A percentile compares a stretch with the other conserved stretches of the same genome.
phyloP scores from a whole-genome alignment of 2,888 invertebrate species.

The Himalopsyche anomala region DNA sequence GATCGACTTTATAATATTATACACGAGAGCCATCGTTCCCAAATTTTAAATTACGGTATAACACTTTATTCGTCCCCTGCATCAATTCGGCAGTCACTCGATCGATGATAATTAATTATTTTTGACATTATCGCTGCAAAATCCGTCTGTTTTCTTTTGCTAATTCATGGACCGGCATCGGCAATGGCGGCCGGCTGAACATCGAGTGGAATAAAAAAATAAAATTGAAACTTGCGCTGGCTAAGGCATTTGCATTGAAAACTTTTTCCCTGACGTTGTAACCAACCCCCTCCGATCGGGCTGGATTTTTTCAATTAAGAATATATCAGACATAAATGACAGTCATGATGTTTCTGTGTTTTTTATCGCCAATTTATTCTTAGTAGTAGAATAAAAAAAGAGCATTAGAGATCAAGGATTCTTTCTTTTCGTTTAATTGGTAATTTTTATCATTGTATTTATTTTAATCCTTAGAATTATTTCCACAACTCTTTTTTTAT shows the following conservation, averaged over 20 bases:
- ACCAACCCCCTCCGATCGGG: slow-evolving; percentile 51
- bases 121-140: slow-evolving; percentile 83
- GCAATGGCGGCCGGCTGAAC: slow-evolving; percentile 37
- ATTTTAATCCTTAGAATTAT: too few relatives aligned
- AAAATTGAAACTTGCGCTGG: slow-evolving; percentile 53
- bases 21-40: too few relatives aligned
- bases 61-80: slow-evolving; percentile 68
- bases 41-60: slow-evolving; percentile 72
- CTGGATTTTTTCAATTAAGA: slow-evolving; percentile 63
- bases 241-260: slow-evolving; percentile 63
- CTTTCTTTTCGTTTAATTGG: slow-evolving; percentile 47
- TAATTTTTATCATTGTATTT: too few relatives aligned
- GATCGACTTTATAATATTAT: too few relatives aligned
- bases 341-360: slow-evolving; percentile 63
- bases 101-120: slow-evolving; percentile 85
- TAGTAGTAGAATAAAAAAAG: background rate
- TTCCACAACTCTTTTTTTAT: too few relatives aligned
- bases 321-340: slow-evolving; percentile 59
- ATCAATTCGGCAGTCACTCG: slow-evolving; percentile 70
- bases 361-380: slow-evolving; percentile 49
- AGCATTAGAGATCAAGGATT: slow-evolving; percentile 7
- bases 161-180: slow-evolving; percentile 81
- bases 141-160: slow-evolving; percentile 80
- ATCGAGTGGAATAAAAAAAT: slow-evolving; percentile 38
- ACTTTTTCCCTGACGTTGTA: slow-evolving; percentile 57